phyloP scores from a whole-genome alignment of 2,113 vertebrate species.

The Cottus gobio region DNA sequence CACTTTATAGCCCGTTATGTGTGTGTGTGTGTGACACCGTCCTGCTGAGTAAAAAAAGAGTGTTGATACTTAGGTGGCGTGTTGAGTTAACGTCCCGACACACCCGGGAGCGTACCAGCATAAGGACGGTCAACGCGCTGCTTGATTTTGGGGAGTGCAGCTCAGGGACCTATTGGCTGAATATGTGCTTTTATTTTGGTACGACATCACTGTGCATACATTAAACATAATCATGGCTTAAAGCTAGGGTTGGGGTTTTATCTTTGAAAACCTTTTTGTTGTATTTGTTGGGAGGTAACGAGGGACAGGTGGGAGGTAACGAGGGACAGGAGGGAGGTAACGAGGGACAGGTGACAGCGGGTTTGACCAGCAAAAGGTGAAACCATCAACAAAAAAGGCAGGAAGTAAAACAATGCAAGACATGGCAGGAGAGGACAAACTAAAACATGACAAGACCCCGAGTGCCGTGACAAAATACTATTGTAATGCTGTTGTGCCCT shows the following conservation, averaged over 20 bases:
- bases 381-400: too few relatives aligned
- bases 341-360: too few relatives aligned
- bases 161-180: not conserved
- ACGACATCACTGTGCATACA: not conserved
- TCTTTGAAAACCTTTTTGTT: too few relatives aligned
- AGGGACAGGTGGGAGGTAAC: too few relatives aligned
- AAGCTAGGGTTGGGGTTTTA: too few relatives aligned
- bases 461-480: not conserved
- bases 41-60: conserved; percentile 42
- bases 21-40: conserved; percentile 14
- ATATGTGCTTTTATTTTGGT: not conserved
- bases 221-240: not conserved
- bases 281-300: too few relatives aligned
- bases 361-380: too few relatives aligned
- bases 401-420: too few relatives aligned
- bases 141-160: conserved; percentile 15
- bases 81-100: conserved; percentile 44
- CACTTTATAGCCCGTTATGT: conserved; percentile 57
- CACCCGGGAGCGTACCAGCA: conserved; percentile 24
- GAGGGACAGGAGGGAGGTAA: too few relatives aligned
- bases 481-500: not conserved
- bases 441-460: too few relatives aligned
- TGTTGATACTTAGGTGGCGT: conserved; percentile 40
- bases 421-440: too few relatives aligned
- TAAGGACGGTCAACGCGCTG: conserved; percentile 5